Evolutionary conservation across 2,797 vertebrate genomes (phyloP).

Genomic region (Basileuterus tristriatus): DNA sequence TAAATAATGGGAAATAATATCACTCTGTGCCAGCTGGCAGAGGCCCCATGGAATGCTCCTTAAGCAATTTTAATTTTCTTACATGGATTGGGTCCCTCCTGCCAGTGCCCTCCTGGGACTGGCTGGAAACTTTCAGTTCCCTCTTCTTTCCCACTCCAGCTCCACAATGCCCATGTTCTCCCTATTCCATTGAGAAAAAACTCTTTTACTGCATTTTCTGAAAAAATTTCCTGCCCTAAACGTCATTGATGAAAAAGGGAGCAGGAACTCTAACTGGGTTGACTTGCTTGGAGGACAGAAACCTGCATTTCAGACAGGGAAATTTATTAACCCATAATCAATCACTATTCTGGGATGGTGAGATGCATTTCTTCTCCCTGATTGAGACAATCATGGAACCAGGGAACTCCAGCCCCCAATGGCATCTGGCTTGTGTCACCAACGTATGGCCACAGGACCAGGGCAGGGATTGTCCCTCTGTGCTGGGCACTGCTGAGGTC

Average conservation of each 20-base stretch:
- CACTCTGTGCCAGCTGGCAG: background rate
- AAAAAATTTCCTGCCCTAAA: background rate
- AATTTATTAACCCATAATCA: background rate
- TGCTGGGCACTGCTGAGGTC: background rate
- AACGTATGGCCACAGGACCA: background rate
- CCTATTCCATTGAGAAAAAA: background rate
- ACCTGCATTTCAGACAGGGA: background rate
- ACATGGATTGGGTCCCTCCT: background rate
- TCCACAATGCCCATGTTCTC: background rate
- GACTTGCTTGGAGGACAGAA: background rate
- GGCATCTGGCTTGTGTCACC: background rate
- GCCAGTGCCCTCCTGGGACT: background rate
- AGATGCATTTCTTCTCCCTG: background rate
- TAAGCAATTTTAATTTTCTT: background rate
- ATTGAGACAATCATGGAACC: background rate
- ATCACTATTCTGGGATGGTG: background rate
- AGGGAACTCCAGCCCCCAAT: background rate
- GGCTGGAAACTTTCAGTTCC: background rate
- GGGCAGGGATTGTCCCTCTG: background rate
- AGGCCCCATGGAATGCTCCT: background rate
- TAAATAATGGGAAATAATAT: background rate
- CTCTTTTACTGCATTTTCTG: background rate
- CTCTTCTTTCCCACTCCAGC: background rate
- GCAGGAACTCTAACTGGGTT: background rate
- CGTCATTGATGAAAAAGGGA: background rate